Evolutionary conservation across 2,888 invertebrate species (phyloP).

Genomic region (Euproctis similis): DNA sequence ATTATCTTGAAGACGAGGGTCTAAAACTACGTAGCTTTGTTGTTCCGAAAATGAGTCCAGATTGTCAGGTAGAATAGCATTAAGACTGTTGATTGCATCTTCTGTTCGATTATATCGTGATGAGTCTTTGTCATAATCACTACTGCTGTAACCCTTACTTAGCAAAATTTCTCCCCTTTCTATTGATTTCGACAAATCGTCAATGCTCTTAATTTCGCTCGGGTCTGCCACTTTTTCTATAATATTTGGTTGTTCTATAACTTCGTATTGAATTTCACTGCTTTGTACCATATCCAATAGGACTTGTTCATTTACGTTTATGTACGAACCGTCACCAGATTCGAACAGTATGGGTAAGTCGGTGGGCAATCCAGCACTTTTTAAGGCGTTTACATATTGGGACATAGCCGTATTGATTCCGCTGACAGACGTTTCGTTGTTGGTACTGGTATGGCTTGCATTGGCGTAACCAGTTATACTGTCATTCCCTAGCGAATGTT

Average conservation of each 20-base stretch:
- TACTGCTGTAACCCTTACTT: slow-evolving; percentile 40
- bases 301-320: slow-evolving; percentile 79
- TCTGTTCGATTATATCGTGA: slow-evolving; percentile 43
- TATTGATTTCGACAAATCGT: slow-evolving; percentile 67
- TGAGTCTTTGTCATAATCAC: slow-evolving; percentile 43
- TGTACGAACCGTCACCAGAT: slow-evolving; percentile 78
- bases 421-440: slow-evolving; percentile 32
- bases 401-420: slow-evolving; percentile 62
- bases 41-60: slow-evolving; percentile 60
- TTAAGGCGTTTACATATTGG: slow-evolving; percentile 67
- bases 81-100: slow-evolving; percentile 58
- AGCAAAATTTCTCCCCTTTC: slow-evolving; percentile 63
- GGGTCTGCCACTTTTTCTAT: slow-evolving; percentile 68
- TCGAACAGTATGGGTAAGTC: slow-evolving; percentile 77
- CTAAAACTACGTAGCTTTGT: slow-evolving; percentile 59
- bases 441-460: slow-evolving; percentile 34
- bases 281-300: slow-evolving; percentile 73
- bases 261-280: slow-evolving; percentile 70
- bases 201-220: slow-evolving; percentile 69
- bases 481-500: slow-evolving; percentile 41
- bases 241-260: slow-evolving; percentile 70
- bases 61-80: slow-evolving; percentile 59
- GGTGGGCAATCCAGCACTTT: slow-evolving; percentile 63
- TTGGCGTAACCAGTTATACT: slow-evolving; percentile 47
- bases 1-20: slow-evolving; percentile 46